These are phyloP conservation scores for Bembecia ichneumoniformis DNA, from an alignment of 2,888 invertebrate genomes.

Conservation along the genomic window DNA sequence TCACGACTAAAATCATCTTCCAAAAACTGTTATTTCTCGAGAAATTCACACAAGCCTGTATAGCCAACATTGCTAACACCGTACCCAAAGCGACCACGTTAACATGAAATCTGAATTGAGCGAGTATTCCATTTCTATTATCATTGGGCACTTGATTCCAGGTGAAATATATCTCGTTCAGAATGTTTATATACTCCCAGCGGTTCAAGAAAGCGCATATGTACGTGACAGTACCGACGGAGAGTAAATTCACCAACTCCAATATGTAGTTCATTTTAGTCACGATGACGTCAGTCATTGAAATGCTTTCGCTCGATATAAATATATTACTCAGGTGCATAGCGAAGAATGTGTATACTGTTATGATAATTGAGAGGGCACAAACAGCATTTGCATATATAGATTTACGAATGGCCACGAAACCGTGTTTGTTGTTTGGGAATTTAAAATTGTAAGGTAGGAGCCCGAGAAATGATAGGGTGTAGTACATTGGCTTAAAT, in stretches of 20 bases:
- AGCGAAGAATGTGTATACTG: conserved; percentile 26
- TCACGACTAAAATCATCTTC: conserved; percentile 38
- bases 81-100: conserved; percentile 18
- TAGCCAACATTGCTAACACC: conserved; percentile 18
- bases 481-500: conserved; percentile 31
- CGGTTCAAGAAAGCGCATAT: conserved; percentile 32
- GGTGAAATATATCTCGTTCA: conserved; percentile 30
- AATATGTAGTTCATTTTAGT: conserved; percentile 46
- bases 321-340: conserved; percentile 33
- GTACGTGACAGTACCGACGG: conserved; percentile 32
- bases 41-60: conserved; percentile 34
- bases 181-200: conserved; percentile 30
- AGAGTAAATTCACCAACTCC: conserved; percentile 27
- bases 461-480: conserved; percentile 26
- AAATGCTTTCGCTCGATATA: conserved; percentile 19
- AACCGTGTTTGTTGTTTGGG: conserved; percentile 16
- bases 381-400: conserved; percentile 39
- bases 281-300: conserved; percentile 30
- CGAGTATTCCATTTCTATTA: conserved; percentile 20
- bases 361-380: conserved; percentile 24
- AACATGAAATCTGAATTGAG: conserved; percentile 25
- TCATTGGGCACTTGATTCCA: conserved; percentile 23
- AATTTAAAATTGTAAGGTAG: conserved; percentile 34
- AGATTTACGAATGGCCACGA: conserved; percentile 29
- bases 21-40: conserved; percentile 33